A percentile compares a stretch with the other conserved stretches of the same genome.
These are phyloP conservation scores for Clarias magur DNA, from an alignment of 2,113 vertebrate genomes.

Conservation along the genomic window DNA sequence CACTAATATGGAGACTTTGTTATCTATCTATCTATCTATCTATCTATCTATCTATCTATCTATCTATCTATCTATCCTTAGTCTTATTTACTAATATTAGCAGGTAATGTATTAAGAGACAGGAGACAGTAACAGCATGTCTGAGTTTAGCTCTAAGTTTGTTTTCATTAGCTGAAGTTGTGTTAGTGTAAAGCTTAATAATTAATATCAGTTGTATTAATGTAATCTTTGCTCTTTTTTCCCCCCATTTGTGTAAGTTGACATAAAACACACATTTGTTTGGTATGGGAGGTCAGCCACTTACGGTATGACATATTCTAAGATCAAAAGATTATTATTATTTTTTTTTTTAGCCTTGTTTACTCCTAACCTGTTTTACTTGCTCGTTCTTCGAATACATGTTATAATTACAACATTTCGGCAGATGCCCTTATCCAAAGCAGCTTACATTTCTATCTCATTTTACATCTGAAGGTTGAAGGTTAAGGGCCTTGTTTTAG, in stretches of 20 bases:
- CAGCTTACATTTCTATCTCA: too few relatives aligned
- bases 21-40: not conserved
- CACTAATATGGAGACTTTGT: not conserved
- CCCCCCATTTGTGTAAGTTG: not conserved
- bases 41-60: not conserved
- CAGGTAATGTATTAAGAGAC: not conserved
- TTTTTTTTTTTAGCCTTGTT: not conserved
- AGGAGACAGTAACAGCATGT: too few relatives aligned
- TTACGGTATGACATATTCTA: not conserved
- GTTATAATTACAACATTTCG: too few relatives aligned
- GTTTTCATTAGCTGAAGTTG: not conserved
- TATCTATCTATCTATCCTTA: not conserved
- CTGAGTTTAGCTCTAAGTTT: not conserved
- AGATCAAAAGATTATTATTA: not conserved
- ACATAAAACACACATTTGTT: conserved; percentile 1
- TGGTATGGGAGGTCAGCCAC: not conserved
- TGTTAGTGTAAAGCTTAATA: not conserved
- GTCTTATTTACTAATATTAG: not conserved
- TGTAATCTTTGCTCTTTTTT: not conserved
- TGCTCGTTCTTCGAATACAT: not conserved
- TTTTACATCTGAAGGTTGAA: too few relatives aligned
- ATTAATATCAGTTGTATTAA: not conserved
- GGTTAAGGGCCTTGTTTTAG: too few relatives aligned
- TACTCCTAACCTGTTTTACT: not conserved
- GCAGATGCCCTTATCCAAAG: too few relatives aligned